Evolutionary conservation across 2,797 vertebrate genomes (phyloP).

Genomic region (Smutsia gigantea): DNA sequence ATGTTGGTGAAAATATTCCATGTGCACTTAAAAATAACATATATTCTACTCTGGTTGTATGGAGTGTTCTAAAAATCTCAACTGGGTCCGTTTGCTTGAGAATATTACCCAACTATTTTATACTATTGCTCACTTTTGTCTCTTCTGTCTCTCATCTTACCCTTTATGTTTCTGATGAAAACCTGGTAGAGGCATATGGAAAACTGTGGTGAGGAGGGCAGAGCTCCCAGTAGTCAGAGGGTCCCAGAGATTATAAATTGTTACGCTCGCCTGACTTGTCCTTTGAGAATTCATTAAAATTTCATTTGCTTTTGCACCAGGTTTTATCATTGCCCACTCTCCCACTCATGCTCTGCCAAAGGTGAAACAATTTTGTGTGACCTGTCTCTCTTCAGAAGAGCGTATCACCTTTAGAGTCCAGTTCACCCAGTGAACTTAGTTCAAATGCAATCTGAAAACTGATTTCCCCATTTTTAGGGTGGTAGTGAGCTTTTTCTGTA

Average conservation of each 20-base stretch:
- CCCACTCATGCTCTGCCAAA: background rate
- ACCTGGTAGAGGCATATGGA: background rate
- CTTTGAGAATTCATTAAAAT: background rate
- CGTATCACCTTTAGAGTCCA: background rate
- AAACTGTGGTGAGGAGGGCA: accelerated
- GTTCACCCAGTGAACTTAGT: background rate
- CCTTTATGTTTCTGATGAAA: background rate
- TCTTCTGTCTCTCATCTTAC: background rate
- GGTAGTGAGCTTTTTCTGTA: background rate
- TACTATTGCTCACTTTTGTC: background rate
- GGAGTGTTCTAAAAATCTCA: background rate
- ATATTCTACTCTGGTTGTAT: accelerated
- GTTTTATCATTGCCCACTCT: background rate
- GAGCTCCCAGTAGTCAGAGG: accelerated
- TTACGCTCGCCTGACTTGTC: background rate
- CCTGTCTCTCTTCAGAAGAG: background rate
- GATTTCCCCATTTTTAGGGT: background rate
- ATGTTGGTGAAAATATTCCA: background rate
- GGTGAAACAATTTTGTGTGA: background rate
- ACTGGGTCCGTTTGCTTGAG: background rate
- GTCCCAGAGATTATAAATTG: background rate
- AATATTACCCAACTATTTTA: background rate
- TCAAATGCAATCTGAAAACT: background rate
- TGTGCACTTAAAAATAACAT: background rate
- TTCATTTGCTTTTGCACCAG: background rate